phyloP scores from a whole-genome alignment of 1,140 invertebrate species.

The Galleria mellonella region DNA sequence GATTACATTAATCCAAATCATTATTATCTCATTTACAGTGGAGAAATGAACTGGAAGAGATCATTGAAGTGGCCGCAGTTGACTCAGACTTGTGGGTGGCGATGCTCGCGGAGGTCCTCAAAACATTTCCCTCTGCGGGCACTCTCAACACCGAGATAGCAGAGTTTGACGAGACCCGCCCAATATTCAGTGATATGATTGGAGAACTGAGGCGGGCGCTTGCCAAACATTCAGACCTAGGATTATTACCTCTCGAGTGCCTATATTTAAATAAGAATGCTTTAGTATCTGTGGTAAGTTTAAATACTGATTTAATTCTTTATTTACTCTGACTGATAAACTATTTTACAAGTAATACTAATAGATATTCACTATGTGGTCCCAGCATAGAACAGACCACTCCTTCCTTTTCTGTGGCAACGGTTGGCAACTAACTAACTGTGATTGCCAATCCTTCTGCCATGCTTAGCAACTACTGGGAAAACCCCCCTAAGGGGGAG shows the following conservation, averaged over 20 bases:
- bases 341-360: too few species aligned
- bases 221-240: conserved; percentile 89
- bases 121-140: conserved; percentile 91
- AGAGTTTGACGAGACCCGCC: conserved; percentile 89
- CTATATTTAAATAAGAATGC: conserved; percentile 97
- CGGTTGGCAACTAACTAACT: too few species aligned
- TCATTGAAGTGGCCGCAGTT: conserved; percentile 91
- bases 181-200: conserved; percentile 93
- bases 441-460: too few species aligned
- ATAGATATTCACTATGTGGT: too few species aligned
- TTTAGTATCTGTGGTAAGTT: conserved; percentile 87
- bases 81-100: conserved; percentile 98
- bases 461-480: too few species aligned
- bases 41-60: conserved; percentile 93
- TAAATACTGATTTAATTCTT: too few species aligned
- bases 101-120: conserved; percentile 96
- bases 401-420: too few species aligned
- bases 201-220: conserved; percentile 90
- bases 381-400: too few species aligned
- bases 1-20: too few species aligned
- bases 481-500: too few species aligned
- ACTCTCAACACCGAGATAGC: conserved; percentile 89
- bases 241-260: conserved; percentile 95
- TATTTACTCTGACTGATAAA: too few species aligned
- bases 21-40: conserved; percentile 80